Percentiles rank a stretch among this genome's conserved stretches.
Conservation (phyloP, 1,140 invertebrate species). For the Eupristina koningsbergeri region DNA sequence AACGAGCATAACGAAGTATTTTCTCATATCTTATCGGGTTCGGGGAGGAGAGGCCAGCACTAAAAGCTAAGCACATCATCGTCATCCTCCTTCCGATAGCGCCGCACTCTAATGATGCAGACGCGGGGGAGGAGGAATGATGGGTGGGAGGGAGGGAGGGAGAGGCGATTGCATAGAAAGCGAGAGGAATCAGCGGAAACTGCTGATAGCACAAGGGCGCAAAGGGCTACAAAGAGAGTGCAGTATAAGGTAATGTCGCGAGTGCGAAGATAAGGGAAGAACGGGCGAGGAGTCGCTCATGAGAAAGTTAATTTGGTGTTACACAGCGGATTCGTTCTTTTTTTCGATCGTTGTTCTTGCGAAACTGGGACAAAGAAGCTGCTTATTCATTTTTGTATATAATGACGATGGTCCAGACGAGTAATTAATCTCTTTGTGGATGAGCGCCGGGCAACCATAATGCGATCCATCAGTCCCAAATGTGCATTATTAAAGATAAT, state of each 20-base stretch:
- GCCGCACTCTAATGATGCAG: constrained; percentile 26
- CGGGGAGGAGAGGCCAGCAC: background rate
- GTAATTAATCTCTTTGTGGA: constrained; percentile 14
- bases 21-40: constrained; percentile 27
- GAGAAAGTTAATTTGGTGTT: constrained; percentile 30
- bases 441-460: background rate
- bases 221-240: no score
- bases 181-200: background rate
- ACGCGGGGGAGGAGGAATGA: background rate
- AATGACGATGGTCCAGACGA: background rate
- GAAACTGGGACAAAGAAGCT: constrained; percentile 22
- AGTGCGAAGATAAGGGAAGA: background rate
- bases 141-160: background rate
- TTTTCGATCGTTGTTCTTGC: background rate
- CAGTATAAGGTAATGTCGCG: background rate
- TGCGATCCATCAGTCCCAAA: background rate
- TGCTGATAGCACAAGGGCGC: background rate
- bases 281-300: background rate
- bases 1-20: constrained; percentile 37
- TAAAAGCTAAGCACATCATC: constrained; percentile 40
- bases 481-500: constrained; percentile 16
- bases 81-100: background rate
- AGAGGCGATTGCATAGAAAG: background rate
- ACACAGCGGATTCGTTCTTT: no score
- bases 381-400: constrained; percentile 9